These are phyloP conservation scores for Ciconia stormi DNA, from an alignment of 2,113 vertebrate species.

Conservation along the genomic window DNA sequence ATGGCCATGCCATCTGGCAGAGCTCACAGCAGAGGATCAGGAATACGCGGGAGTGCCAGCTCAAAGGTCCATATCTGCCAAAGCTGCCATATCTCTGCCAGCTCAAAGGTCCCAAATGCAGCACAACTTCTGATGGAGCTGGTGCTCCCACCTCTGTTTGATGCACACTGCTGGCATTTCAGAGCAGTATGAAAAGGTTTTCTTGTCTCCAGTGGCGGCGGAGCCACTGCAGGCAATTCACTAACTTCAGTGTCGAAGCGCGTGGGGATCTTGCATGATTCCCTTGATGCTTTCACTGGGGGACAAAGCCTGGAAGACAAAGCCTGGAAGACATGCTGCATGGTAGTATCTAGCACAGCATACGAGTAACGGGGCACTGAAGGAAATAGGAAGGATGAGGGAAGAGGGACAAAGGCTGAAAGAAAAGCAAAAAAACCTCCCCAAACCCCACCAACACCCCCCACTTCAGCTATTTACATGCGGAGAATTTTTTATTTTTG, in stretches of 20 bases:
- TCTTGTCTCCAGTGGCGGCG: background rate
- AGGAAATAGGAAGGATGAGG: background rate
- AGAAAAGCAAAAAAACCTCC: background rate
- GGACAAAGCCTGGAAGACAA: background rate
- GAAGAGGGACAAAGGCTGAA: background rate
- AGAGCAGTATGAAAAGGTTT: background rate
- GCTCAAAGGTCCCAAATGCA: background rate
- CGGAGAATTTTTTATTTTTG: background rate
- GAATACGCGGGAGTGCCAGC: accelerated
- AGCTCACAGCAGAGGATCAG: background rate
- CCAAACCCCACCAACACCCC: background rate
- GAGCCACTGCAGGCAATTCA: background rate
- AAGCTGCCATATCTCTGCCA: background rate
- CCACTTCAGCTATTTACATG: background rate
- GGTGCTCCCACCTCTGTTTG: background rate
- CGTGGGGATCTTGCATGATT: accelerated
- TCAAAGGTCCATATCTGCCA: background rate
- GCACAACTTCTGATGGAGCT: accelerated
- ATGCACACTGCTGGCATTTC: background rate
- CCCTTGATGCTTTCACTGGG: background rate
- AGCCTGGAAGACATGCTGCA: background rate
- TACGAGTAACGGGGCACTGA: background rate
- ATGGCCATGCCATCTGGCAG: accelerated
- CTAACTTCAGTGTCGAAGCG: background rate
- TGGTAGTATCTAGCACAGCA: background rate